These are phyloP conservation scores for Euspilapteryx auroguttella DNA, from an alignment of 2,888 invertebrate species.

Conservation along the genomic window DNA sequence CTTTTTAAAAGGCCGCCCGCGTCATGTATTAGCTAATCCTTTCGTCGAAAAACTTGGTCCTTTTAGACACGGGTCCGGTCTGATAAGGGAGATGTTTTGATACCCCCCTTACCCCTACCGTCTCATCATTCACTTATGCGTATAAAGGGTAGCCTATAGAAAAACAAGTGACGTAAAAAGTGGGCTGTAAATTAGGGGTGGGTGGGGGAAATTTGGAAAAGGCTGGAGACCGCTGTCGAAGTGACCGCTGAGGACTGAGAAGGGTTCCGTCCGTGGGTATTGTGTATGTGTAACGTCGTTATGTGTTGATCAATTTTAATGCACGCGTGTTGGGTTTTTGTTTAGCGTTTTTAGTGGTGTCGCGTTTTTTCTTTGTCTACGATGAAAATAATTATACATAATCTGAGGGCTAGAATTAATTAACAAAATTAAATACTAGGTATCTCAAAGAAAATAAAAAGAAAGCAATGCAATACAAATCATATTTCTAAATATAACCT, in stretches of 20 bases:
- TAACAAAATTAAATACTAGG: too few species aligned
- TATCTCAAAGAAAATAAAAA: too few species aligned
- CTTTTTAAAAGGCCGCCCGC: constrained; percentile 21
- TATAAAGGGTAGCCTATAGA: constrained; percentile 41
- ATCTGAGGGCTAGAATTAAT: too few species aligned
- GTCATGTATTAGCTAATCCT: constrained; percentile 41
- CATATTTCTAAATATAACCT: too few species aligned
- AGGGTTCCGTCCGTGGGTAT: constrained; percentile 54
- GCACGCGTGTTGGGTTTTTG: constrained; percentile 11
- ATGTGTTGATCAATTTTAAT: constrained; percentile 62
- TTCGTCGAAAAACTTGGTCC: constrained; percentile 41
- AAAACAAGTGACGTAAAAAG: constrained; percentile 60
- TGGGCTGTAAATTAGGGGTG: constrained; percentile 38
- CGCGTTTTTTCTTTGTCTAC: too few species aligned
- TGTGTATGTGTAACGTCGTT: constrained; percentile 53
- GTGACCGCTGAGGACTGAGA: constrained; percentile 59
- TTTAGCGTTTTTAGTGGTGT: too few species aligned
- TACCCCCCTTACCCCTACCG: constrained; percentile 21
- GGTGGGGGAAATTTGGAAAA: constrained; percentile 28
- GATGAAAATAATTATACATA: too few species aligned
- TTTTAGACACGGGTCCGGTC: constrained; percentile 14
- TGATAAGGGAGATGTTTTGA: constrained; percentile 57
- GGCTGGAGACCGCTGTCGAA: constrained; percentile 52
- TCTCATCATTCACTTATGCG: constrained; percentile 47
- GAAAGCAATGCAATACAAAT: too few species aligned